A percentile compares a stretch with the other conserved stretches of the same genome.
Evolutionary conservation across 2,797 vertebrate species (phyloP).

Genomic region (Holocentrus rufus): DNA sequence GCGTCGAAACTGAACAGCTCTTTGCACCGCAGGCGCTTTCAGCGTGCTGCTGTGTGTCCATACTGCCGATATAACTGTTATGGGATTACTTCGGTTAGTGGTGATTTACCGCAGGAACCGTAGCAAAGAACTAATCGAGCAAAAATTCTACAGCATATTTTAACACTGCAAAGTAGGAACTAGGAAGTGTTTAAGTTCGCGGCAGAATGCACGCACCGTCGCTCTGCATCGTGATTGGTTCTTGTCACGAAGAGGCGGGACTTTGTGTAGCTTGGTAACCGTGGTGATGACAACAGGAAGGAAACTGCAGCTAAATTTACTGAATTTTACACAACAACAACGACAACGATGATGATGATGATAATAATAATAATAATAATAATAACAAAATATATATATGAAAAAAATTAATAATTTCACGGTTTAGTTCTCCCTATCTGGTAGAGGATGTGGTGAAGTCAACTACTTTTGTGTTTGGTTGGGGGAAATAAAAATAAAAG

Average conservation of each 20-base stretch:
- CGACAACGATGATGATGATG: no score
- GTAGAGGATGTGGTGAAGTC: not conserved
- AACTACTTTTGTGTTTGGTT: not conserved
- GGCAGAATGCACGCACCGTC: constrained; percentile 27
- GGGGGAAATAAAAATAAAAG: no score
- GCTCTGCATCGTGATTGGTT: constrained; percentile 60
- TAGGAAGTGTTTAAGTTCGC: constrained; percentile 48
- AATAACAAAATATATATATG: no score
- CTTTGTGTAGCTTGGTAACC: not conserved
- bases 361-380: no score
- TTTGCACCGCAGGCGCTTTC: constrained; percentile 1
- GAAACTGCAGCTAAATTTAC: no score
- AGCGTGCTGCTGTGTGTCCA: constrained; percentile 43
- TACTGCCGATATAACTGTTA: constrained; percentile 16
- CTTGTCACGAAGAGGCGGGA: constrained; percentile 39
- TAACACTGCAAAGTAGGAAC: not conserved
- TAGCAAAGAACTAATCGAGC: no score
- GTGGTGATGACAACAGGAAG: not conserved
- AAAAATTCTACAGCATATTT: not conserved
- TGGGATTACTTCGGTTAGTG: not conserved
- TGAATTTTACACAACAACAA: no score
- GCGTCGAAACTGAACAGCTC: constrained; percentile 25
- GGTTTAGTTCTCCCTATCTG: not conserved
- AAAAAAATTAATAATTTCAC: no score
- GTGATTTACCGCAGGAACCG: no score